Conservation (phyloP, 2,113 vertebrate species). For the Onychostoma macrolepis region DNA sequence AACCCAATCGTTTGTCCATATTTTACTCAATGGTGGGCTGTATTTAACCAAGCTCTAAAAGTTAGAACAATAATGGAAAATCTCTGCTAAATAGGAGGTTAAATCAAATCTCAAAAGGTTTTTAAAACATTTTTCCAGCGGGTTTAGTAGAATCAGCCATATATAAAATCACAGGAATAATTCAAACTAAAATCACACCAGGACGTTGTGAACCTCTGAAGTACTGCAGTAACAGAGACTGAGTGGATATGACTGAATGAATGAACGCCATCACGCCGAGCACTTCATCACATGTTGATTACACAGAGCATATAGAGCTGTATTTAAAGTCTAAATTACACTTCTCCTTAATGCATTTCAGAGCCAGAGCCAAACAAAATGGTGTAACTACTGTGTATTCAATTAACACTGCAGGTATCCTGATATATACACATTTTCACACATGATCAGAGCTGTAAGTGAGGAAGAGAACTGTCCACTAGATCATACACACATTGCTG, state of each 20-base stretch:
- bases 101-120: not conserved
- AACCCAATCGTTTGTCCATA: too few relatives aligned
- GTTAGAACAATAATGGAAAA: not conserved
- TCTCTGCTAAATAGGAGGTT: not conserved
- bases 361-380: not conserved
- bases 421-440: not conserved
- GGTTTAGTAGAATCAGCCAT: not conserved
- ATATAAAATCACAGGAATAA: not conserved
- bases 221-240: too few relatives aligned
- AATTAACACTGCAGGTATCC: not conserved
- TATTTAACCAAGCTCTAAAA: not conserved
- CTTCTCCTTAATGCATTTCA: not conserved
- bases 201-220: not conserved
- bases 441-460: not conserved
- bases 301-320: not conserved
- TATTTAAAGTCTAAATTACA: not conserved
- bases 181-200: not conserved
- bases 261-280: not conserved
- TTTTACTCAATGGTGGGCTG: too few relatives aligned
- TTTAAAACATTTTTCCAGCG: not conserved
- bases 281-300: not conserved
- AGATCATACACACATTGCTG: not conserved
- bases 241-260: not conserved
- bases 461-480: not conserved
- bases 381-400: not conserved